phyloP scores from a whole-genome alignment of 2,113 vertebrate genomes.

The Bettongia penicillata region DNA sequence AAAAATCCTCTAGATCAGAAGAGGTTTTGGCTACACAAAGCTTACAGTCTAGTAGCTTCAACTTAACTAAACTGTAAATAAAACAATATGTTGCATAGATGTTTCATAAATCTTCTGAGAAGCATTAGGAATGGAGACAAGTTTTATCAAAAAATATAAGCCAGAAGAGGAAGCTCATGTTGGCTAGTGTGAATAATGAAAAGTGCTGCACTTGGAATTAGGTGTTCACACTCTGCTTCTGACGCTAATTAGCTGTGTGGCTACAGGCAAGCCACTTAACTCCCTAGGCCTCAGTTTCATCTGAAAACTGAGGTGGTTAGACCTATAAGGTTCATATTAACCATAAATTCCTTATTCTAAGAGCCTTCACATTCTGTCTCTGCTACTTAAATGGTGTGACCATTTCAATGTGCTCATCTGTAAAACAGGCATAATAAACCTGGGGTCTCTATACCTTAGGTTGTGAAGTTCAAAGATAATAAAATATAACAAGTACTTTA shows the following conservation, averaged over 20 bases:
- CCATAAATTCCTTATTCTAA: neutral
- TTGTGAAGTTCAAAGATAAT: neutral
- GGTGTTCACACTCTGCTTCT: neutral
- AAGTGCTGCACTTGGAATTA: neutral
- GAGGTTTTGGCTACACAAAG: neutral
- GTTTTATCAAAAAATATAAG: neutral
- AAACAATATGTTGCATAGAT: neutral
- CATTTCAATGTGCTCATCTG: neutral
- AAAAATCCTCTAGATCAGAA: neutral
- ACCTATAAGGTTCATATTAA: neutral
- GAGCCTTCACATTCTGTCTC: neutral
- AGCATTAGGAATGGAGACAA: neutral
- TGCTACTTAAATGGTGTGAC: neutral
- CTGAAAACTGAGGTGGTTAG: neutral
- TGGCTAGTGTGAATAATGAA: neutral
- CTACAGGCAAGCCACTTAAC: neutral
- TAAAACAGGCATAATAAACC: neutral
- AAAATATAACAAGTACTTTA: neutral
- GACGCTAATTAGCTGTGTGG: neutral
- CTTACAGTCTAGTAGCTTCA: neutral
- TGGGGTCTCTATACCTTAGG: neutral
- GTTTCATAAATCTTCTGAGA: neutral
- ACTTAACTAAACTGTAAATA: neutral
- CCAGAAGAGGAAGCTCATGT: too few species aligned
- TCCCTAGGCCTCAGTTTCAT: neutral